A percentile compares a stretch with the other conserved stretches of the same genome.
Evolutionary conservation across 2,113 vertebrate genomes (phyloP).

Genomic region (Cinclus mexicanus): DNA sequence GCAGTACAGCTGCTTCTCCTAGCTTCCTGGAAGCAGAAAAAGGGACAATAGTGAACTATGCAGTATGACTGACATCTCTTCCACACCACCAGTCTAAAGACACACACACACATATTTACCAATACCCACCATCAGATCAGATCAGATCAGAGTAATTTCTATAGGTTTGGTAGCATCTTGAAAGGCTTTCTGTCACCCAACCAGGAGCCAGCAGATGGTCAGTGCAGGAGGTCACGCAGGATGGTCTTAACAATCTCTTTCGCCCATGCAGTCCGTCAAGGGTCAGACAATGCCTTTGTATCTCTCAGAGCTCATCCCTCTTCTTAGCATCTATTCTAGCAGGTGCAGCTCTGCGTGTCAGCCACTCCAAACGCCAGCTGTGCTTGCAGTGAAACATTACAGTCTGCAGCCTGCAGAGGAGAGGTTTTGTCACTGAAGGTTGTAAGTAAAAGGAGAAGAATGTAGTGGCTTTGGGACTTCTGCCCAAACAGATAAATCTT

Average conservation of each 20-base stretch:
- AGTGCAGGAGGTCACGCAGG: background rate
- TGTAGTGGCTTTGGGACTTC: background rate
- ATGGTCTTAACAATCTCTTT: background rate
- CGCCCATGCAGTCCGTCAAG: rapidly evolving
- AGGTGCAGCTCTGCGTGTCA: background rate
- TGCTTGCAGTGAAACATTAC: background rate
- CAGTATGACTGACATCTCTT: background rate
- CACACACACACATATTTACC: background rate
- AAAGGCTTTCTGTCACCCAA: background rate
- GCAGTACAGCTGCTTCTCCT: conserved; percentile 45
- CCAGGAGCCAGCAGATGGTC: background rate
- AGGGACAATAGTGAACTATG: conserved; percentile 32
- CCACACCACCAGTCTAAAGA: background rate
- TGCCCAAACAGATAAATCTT: background rate
- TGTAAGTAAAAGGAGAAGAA: background rate
- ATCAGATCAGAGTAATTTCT: background rate
- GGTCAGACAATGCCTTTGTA: background rate
- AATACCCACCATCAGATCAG: background rate
- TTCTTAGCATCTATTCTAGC: background rate
- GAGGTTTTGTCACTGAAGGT: rapidly evolving
- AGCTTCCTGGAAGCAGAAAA: background rate
- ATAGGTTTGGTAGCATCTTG: background rate
- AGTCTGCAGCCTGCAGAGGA: background rate
- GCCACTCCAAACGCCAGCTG: background rate
- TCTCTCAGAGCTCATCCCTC: background rate